Evolutionary conservation across 2,888 invertebrate species (phyloP).

Genomic region (Sicus ferrugineus): DNA sequence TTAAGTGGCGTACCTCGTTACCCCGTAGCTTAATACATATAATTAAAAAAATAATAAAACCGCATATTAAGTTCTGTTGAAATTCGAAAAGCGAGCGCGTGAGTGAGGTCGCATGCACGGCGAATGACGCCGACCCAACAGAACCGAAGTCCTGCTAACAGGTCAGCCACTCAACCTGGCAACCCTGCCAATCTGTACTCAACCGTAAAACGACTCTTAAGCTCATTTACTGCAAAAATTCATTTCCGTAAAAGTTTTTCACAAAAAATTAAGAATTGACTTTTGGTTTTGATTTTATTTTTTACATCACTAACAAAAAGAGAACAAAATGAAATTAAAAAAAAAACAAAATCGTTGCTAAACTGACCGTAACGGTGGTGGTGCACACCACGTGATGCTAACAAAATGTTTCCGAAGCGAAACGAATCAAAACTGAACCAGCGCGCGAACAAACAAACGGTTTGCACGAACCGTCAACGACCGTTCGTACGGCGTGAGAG

Average conservation of each 20-base stretch:
- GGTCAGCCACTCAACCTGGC: not conserved
- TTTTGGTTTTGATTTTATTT: not conserved
- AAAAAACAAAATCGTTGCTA: constrained; percentile 30
- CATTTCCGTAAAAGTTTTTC: constrained; percentile 27
- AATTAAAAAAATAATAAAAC: constrained; percentile 34
- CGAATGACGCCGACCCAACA: not conserved
- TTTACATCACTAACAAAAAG: not conserved
- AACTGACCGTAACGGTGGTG: constrained; percentile 36
- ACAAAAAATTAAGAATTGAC: constrained; percentile 1
- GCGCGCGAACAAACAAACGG: constrained; percentile 4
- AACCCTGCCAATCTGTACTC: constrained; percentile 4
- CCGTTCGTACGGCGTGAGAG: not conserved
- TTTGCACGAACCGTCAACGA: not conserved
- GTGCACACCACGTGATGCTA: constrained; percentile 39
- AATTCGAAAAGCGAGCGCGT: constrained; percentile 13
- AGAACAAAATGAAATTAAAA: constrained; percentile 14
- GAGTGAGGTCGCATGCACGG: not conserved
- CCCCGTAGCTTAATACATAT: constrained; percentile 27
- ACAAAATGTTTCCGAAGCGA: constrained; percentile 49
- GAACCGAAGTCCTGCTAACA: not conserved
- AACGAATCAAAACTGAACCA: constrained; percentile 19
- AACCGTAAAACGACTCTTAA: constrained; percentile 30
- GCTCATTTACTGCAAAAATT: constrained; percentile 33
- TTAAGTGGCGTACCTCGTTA: constrained; percentile 36
- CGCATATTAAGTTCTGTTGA: constrained; percentile 37